Evolutionary conservation across 2,797 vertebrate species (phyloP).

Genomic region (Xenentodon cancila): DNA sequence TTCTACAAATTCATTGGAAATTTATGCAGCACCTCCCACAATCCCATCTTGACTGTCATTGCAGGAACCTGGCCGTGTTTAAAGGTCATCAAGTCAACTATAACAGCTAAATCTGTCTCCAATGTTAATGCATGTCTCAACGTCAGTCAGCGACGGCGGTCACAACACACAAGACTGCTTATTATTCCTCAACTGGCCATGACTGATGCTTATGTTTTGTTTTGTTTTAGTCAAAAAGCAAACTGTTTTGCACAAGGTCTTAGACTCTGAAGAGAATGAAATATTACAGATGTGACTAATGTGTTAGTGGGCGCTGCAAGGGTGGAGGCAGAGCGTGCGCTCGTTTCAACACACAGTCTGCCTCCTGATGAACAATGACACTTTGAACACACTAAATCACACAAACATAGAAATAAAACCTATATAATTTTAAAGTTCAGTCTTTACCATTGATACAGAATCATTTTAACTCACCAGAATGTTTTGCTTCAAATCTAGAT

Average conservation of each 20-base stretch:
- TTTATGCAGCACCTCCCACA: background rate
- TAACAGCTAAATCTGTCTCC: background rate
- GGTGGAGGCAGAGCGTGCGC: conserved; percentile 50
- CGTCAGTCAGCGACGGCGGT: background rate
- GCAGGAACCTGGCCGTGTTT: conserved; percentile 11
- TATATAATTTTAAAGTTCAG: background rate
- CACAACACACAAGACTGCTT: background rate
- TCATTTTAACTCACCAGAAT: too few relatives aligned
- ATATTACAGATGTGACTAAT: conserved; percentile 50
- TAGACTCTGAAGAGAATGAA: background rate
- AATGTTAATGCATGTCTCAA: background rate
- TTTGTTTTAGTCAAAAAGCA: conserved; percentile 8
- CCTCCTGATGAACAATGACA: conserved; percentile 31
- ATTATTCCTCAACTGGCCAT: background rate
- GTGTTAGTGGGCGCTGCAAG: conserved; percentile 16
- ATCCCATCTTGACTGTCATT: background rate
- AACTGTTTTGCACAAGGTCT: conserved; percentile 12
- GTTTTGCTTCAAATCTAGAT: too few relatives aligned
- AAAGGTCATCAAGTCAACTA: conserved; percentile 2
- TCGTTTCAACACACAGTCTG: conserved; percentile 54
- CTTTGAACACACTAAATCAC: conserved; percentile 19
- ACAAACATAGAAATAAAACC: background rate
- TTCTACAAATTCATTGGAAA: background rate
- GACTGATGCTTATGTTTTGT: background rate
- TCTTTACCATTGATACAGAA: background rate